A percentile compares a stretch with the other conserved stretches of the same genome.
Conservation (phyloP, 2,113 vertebrate species). For the Forbesichthys agassizii region DNA sequence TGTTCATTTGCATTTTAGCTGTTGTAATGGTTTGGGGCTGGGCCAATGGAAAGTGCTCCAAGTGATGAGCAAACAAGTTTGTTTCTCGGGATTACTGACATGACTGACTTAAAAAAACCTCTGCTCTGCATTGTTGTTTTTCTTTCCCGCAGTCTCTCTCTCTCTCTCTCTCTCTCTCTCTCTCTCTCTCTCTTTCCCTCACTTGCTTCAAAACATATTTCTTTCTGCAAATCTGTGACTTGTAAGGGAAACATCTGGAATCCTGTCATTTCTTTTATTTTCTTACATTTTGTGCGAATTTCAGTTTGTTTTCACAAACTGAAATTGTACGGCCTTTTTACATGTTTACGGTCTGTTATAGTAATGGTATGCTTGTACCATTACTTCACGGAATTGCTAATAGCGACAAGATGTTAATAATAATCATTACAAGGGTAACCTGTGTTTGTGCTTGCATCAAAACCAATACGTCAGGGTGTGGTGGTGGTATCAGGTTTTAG, state of each 20-base stretch:
- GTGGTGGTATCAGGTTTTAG: background rate
- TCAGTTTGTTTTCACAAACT: background rate
- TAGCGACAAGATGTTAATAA: too few species aligned
- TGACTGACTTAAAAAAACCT: slow-evolving; percentile 18
- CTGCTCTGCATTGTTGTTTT: too few species aligned
- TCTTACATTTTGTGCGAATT: background rate
- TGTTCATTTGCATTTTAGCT: slow-evolving; percentile 61
- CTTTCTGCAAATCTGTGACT: slow-evolving; percentile 42
- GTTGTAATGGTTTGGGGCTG: slow-evolving; percentile 65
- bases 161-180: too few species aligned
- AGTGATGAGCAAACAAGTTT: slow-evolving; percentile 65
- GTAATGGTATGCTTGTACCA: too few species aligned
- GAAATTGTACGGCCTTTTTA: too few species aligned
- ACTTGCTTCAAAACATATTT: background rate
- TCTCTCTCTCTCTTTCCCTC: background rate
- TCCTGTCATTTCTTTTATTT: background rate
- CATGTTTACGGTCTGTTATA: background rate
- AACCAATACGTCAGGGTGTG: background rate
- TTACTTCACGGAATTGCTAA: too few species aligned
- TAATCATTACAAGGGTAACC: too few species aligned
- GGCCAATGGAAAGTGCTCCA: slow-evolving; percentile 62
- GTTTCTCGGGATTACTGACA: slow-evolving; percentile 32
- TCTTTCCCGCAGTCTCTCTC: background rate
- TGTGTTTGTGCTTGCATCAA: background rate
- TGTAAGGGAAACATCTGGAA: slow-evolving; percentile 17